A percentile compares a stretch with the other conserved stretches of the same genome.
Conservation (phyloP, 2,888 invertebrate species). For the Apotomis betuletana region DNA sequence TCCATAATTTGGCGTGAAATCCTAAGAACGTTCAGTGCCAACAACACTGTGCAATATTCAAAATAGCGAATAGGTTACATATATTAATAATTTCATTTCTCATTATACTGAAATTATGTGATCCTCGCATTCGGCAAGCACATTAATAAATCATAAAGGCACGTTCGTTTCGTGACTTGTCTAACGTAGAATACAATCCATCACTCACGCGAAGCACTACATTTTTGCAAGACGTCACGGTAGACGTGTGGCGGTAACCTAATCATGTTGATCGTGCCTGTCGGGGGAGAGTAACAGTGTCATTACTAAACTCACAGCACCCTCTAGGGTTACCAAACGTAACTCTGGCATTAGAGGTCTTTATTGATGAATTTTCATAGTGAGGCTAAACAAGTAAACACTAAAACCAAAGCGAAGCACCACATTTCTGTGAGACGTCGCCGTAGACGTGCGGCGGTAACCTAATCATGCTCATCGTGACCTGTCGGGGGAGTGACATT, state of each 20-base stretch:
- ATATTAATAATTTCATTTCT: not conserved
- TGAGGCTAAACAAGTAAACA: too few species aligned
- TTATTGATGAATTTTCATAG: too few species aligned
- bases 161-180: conserved; percentile 17
- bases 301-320: conserved; percentile 10
- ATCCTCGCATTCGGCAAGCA: conserved; percentile 3
- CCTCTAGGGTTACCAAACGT: not conserved
- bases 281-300: conserved; percentile 14
- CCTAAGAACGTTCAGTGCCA: not conserved
- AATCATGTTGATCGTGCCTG: conserved; percentile 23
- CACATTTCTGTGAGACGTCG: conserved; percentile 22
- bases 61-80: not conserved
- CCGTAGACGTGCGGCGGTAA: conserved; percentile 19
- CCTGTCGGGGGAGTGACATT: conserved; percentile 12
- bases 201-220: conserved; percentile 7
- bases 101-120: not conserved
- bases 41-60: not conserved
- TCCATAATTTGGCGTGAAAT: not conserved
- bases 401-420: not conserved
- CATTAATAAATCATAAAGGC: conserved; percentile 15
- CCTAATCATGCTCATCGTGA: conserved; percentile 25
- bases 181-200: conserved; percentile 16
- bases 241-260: conserved; percentile 24
- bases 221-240: conserved; percentile 24
- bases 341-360: too few species aligned